Base-by-base conservation (phyloP, 2,888 invertebrate genomes). In the Crossocerus cetratus region DNA sequence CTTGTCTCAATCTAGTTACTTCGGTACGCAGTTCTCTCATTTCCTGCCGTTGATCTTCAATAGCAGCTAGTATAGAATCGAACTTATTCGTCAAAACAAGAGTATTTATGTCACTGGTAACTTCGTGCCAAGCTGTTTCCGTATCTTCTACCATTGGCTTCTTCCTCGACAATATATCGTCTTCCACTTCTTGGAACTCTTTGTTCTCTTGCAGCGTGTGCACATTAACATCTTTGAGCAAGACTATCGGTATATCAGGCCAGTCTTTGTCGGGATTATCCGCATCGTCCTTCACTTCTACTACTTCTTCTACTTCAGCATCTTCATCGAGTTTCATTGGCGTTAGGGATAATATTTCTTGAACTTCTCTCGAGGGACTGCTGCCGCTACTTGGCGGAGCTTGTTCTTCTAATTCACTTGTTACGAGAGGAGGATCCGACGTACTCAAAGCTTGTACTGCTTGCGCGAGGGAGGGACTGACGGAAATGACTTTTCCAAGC, bases 281-380 rank as follows among this genome's bases (percentile, higher is more conserved):
- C 60, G 83, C 83, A 14, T 80, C 78, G 58, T 86, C 87, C 2
- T 80, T 71, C 56, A 87, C 82, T 13, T 62, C 77, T 2, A 80
- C 72, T 56, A 87, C 82, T 13, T 62, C 77, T 54, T 88, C 86
- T 23, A 77, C 74, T 63, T 86, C 86, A 8, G 65, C 60, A 64
- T 86, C 85, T 21, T 88, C 87, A 20, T 89, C 88, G 4, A 86
- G 83, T 61, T 93, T 93, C 5, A 4, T 32, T 32, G 5, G 32
- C 80, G 94, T 94, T 55, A 94, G 92, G 3, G 95, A 94, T 89
- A 97, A 92, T 81, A 97, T 97, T 91, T 97, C 95, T 88, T 96
- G 94, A 21, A 97, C 97, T 91, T 98, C 97, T 21, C 96, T 92
- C 84, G 97, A 97, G 3, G 97, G 97, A 89, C 96, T 97, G 72